Evolutionary conservation across 2,797 vertebrate species (phyloP).

Genomic region (Karalla daura): DNA sequence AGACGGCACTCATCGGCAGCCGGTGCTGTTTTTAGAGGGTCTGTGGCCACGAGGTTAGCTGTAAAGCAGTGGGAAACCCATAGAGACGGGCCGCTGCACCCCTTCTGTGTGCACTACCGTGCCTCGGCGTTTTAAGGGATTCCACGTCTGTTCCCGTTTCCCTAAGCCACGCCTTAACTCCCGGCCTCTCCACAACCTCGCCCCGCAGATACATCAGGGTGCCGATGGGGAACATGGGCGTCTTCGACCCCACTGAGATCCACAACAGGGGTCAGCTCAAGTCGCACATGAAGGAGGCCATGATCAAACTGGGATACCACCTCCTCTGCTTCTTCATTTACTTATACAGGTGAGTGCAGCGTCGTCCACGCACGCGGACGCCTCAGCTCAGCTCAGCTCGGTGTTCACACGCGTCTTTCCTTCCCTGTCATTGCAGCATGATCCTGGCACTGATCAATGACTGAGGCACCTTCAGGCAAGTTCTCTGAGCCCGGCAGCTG

Average conservation of each 20-base stretch:
- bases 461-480: constrained; percentile 79
- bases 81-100: too few species aligned
- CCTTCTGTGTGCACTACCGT: too few species aligned
- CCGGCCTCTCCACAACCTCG: too few species aligned
- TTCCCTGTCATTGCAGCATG: constrained; percentile 86
- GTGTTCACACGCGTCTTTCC: background rate
- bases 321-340: constrained; percentile 99
- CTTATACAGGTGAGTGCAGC: constrained; percentile 91
- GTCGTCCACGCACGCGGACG: background rate
- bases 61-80: too few species aligned
- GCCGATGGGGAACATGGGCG: constrained; percentile 97
- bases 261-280: constrained; percentile 97
- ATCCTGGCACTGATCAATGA: constrained; percentile 98
- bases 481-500: constrained; percentile 63
- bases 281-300: constrained; percentile 98
- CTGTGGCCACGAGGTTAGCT: too few species aligned
- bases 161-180: too few species aligned
- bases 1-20: too few species aligned
- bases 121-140: too few species aligned
- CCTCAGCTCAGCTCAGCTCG: background rate
- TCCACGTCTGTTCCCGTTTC: too few species aligned
- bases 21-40: too few species aligned
- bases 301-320: constrained; percentile 99
- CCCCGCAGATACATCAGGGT: constrained; percentile 90
- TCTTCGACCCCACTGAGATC: constrained; percentile 98